These are phyloP conservation scores for Habrosyne pyritoides DNA, from an alignment of 2,888 invertebrate genomes.

Conservation along the genomic window DNA sequence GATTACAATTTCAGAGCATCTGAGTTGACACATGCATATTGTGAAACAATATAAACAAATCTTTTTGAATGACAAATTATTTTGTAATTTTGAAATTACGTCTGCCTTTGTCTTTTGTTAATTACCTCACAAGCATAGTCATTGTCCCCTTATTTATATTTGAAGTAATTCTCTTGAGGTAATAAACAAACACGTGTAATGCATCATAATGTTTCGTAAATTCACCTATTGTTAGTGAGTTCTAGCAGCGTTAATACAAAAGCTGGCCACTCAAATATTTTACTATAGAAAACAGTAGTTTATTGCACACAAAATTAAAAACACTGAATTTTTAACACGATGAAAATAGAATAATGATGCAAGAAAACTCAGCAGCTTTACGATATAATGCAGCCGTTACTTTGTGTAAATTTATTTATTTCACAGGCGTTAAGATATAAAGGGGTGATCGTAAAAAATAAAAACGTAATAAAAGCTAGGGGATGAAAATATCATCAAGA, in stretches of 20 bases:
- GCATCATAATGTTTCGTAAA: no score
- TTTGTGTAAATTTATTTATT: slow-evolving; percentile 45
- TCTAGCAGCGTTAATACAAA: neutral
- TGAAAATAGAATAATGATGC: neutral
- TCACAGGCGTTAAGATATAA: slow-evolving; percentile 34
- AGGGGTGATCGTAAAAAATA: slow-evolving; percentile 57
- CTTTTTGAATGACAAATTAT: no score
- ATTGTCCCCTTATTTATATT: neutral
- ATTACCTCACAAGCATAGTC: neutral
- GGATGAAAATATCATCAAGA: slow-evolving; percentile 69
- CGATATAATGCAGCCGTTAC: slow-evolving; percentile 32
- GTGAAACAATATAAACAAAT: no score
- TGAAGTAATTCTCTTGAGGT: neutral
- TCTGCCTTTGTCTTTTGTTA: neutral
- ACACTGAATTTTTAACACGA: neutral
- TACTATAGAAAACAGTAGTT: neutral
- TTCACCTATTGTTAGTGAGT: no score
- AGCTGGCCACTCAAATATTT: neutral
- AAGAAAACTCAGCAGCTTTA: slow-evolving; percentile 21
- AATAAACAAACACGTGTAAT: neutral
- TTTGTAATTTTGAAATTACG: neutral
- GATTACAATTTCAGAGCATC: neutral
- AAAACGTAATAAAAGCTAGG: slow-evolving; percentile 59
- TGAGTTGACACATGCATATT: neutral
- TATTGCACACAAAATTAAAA: neutral